phyloP scores from a whole-genome alignment of 2,888 invertebrate genomes.

The Neoascia interrupta region DNA sequence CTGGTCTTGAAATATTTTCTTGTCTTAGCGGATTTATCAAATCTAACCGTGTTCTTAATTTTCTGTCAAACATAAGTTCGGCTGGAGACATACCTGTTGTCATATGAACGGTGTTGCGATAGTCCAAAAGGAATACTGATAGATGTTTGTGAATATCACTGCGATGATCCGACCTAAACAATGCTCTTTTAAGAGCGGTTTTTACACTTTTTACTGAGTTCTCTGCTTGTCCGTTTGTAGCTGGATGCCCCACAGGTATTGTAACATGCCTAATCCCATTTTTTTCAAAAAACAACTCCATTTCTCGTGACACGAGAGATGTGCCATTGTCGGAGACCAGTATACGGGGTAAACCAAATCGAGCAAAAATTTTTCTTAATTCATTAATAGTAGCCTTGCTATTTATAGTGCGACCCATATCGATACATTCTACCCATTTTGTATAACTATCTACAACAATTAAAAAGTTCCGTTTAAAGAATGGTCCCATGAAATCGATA shows the following conservation, averaged over 20 bases:
- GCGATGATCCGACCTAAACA: not conserved
- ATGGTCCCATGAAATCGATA: conserved; percentile 54
- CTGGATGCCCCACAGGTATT: conserved; percentile 14
- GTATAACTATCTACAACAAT: conserved; percentile 69
- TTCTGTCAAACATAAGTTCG: conserved; percentile 19
- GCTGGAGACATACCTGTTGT: conserved; percentile 12
- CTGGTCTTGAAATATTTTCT: no score
- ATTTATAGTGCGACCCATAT: conserved; percentile 19
- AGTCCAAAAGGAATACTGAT: conserved; percentile 9
- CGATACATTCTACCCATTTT: conserved; percentile 69
- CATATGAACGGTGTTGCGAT: conserved; percentile 10
- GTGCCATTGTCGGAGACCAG: conserved; percentile 70
- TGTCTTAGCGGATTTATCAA: conserved; percentile 13
- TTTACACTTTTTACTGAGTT: conserved; percentile 25
- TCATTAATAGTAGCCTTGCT: not conserved
- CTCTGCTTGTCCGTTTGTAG: conserved; percentile 26
- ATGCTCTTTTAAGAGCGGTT: not conserved
- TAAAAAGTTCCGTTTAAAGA: conserved; percentile 47
- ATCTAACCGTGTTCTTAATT: conserved; percentile 23
- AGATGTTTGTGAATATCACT: not conserved
- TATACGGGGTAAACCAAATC: conserved; percentile 70
- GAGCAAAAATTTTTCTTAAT: conserved; percentile 49
- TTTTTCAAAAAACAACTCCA: conserved; percentile 42
- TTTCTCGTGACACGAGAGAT: no score
- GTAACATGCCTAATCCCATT: conserved; percentile 50